Evolutionary conservation across 2,888 invertebrate species (phyloP), one percentile per base, ranked within the genome.

Genomic region (Hirtodrosophila alboralis): DNA sequence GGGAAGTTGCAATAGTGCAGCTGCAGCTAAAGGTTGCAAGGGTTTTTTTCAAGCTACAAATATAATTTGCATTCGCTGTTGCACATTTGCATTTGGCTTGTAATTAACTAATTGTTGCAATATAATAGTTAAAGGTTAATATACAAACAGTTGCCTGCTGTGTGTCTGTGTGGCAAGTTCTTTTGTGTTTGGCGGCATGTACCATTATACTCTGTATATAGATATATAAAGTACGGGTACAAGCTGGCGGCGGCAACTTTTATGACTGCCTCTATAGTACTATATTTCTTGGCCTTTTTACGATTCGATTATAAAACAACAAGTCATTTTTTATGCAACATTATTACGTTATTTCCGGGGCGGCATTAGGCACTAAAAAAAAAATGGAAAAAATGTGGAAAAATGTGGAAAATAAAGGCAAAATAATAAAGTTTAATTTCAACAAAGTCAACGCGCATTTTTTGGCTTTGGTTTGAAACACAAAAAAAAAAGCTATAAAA

Each of bases 291-390:
- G 37, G 27, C 43, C 38, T 62, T 83, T 83, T 80, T 76, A 76
- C 60, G 74, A 84, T 75, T 86, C 79, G 74, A 70, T 69, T 81
- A 84, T 84, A 86, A 77, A 84, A 77, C 47, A 84, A 66, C 77
- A 80, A 77, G 67, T 76, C 59, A 70, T 67, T 71, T n/a, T 80
- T 83, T 75, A 77, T 87, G 81, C 70, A 76, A 74, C 65, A 70
- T 70, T 72, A 84, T 84, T 81, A 76, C 75, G 73, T 83, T 79
- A 68, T 79, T 81, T 79, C 79, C 79, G 76, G 75, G 61, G 64
- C 66, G 43, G 43, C 37, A 18, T 5, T 0, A 18, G 18, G 5
- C 18, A 18, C 18, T 18, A 18, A 18, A 23, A 3, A 23, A 23
- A n/a, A n/a, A n/a, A n/a, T n/a, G n/a, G n/a, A 12, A 9, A 14